Percentiles rank a stretch among this genome's conserved stretches.
phyloP scores from a whole-genome alignment of 2,113 vertebrate genomes.

The Psittacula cyanocephala region DNA sequence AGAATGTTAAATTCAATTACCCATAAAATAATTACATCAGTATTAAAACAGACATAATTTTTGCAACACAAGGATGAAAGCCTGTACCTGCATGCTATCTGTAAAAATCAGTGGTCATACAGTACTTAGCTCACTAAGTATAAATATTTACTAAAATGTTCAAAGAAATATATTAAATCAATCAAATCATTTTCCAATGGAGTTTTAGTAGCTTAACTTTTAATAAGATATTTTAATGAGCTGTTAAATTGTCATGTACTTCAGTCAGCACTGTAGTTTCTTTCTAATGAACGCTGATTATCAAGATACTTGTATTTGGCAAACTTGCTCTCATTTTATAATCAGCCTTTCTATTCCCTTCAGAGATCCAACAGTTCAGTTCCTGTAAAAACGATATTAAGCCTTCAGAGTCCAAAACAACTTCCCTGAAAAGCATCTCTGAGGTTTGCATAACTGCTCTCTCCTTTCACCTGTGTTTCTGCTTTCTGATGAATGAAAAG shows the following conservation, averaged over 20 bases:
- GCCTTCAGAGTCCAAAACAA: not conserved
- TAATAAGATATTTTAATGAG: constrained; percentile 34
- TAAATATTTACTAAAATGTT: constrained; percentile 51
- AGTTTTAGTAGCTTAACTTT: constrained; percentile 41
- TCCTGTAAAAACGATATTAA: not conserved
- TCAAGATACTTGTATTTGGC: not conserved
- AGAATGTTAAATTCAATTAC: constrained; percentile 63
- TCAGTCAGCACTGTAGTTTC: not conserved
- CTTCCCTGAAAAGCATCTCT: not conserved
- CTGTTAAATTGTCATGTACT: constrained; percentile 18
- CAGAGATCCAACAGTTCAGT: not conserved
- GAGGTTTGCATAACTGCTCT: not conserved
- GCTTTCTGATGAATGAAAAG: not conserved
- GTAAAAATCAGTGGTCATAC: constrained; percentile 19
- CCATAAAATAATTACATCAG: constrained; percentile 48
- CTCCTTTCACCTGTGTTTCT: not conserved
- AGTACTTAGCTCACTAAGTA: not conserved
- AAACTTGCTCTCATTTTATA: not conserved
- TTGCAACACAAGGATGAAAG: constrained; percentile 37
- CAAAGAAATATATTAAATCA: not conserved
- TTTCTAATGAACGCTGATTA: constrained; percentile 47
- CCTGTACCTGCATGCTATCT: not conserved
- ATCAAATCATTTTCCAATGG: not conserved
- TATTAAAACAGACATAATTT: constrained; percentile 57
- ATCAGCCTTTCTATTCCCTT: not conserved